Evolutionary conservation across 2,797 vertebrate species (phyloP), one percentile per base, ranked within the genome.

Genomic region (Sebastes nivosus): DNA sequence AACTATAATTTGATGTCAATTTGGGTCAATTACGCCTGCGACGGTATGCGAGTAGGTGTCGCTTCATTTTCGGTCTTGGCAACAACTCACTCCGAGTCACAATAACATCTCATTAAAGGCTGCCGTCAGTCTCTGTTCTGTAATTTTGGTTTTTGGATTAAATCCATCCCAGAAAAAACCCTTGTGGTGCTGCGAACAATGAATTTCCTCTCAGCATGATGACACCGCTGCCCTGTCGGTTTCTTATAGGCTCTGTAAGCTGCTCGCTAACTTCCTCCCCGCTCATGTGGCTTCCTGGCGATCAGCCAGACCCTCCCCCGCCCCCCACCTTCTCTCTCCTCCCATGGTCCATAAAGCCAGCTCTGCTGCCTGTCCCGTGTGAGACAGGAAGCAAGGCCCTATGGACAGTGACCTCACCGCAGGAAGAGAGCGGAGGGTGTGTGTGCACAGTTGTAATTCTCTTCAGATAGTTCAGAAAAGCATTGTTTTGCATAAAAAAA

Each of bases 361-460:
- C 75, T 76, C 30, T 80, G 70, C 84, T 80, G 87, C 71, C 52
- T 46, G 89, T 95, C 93, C 95, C 89, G 89, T 94, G 94, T 95
- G 93, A 93, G 92, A 94, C 88, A 93, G 94, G 95, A 96, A 95
- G 88, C 75, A 30, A 72, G 85, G 87, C 83, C 85, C 81, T 88
- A 65, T 82, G 88, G 93, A 93, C 91, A 82, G 76, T 89, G 90
- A 95, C 90, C 92, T 94, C 92, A 93, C 87, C 27, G 32, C 90
- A 93, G 94, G 92, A 94, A 94, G 87, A 79, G 81, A 81, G 57
- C n/a, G 46, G 58, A 88, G 88, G 57, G 75, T 52, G 61, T 82
- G 50, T 71, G 81, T 78, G 55, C 27, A 22, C 6, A 77, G 59
- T 18, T 55, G 38, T 68, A 46, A 30, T 29, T 42, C 67, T 75